Conservation (phyloP, 2,113 vertebrate species). For the Micromys minutus region DNA sequence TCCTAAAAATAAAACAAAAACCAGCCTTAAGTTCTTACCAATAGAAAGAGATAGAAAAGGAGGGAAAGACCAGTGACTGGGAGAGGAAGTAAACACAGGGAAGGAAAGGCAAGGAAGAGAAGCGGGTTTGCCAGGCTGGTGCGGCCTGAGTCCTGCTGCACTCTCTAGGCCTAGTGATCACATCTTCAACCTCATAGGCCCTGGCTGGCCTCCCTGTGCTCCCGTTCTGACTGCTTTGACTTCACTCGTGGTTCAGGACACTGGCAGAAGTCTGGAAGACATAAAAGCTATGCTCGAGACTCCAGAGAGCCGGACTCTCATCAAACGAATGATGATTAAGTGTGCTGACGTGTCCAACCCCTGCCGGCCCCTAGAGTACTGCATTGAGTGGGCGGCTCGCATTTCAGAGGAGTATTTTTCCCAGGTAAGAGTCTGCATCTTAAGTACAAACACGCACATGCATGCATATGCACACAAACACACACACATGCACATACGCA, state of each 20-base stretch:
- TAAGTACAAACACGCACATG: too few species aligned
- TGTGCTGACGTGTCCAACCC: conserved; percentile 98
- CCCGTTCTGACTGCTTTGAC: neutral
- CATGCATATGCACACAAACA: neutral
- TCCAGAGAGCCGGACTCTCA: conserved; percentile 95
- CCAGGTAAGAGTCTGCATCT: conserved; percentile 87
- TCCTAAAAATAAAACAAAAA: neutral
- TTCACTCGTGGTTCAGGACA: conserved; percentile 73
- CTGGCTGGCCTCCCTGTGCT: too few species aligned
- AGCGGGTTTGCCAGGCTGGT: fast-evolving
- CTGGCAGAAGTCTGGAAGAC: conserved; percentile 88
- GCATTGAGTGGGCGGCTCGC: conserved; percentile 96
- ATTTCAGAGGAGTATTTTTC: conserved; percentile 99
- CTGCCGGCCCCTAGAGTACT: conserved; percentile 93
- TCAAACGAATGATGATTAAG: conserved; percentile 98
- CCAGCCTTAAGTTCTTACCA: neutral
- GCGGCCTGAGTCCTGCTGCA: neutral
- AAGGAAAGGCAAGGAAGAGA: too few species aligned
- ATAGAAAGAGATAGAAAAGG: neutral
- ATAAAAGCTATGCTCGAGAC: conserved; percentile 90
- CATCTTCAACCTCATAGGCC: neutral
- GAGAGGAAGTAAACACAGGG: neutral
- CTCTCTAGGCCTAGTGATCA: neutral
- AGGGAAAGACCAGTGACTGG: neutral
- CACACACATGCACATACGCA: neutral